A percentile compares a stretch with the other conserved stretches of the same genome.
These are phyloP conservation scores for Poecilia wingei DNA, from an alignment of 2,797 vertebrate genomes.

Conservation along the genomic window DNA sequence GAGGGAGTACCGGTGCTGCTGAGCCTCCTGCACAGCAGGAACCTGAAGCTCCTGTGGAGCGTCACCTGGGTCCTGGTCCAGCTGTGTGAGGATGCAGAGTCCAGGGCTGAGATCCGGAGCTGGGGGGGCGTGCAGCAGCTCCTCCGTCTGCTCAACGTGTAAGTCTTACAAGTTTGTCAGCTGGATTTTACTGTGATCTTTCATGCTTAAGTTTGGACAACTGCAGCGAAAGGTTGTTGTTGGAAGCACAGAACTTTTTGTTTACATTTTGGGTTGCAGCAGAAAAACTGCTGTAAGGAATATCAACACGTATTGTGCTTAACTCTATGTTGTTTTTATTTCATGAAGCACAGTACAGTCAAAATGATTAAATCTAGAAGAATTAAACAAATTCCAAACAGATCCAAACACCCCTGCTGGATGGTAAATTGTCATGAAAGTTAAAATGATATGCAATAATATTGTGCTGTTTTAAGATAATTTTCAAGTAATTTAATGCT, in stretches of 20 bases:
- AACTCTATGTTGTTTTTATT: not conserved
- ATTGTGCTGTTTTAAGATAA: too few species aligned
- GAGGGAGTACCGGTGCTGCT: constrained; percentile 89
- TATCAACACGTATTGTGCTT: not conserved
- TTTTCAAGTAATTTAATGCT: too few species aligned
- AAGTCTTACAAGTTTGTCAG: not conserved
- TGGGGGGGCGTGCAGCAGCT: constrained; percentile 93
- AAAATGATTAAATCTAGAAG: not conserved
- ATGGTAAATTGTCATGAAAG: too few species aligned
- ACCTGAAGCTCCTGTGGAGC: constrained; percentile 90
- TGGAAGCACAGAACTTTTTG: not conserved
- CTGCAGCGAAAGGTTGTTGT: not conserved
- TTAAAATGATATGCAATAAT: too few species aligned
- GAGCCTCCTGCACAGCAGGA: constrained; percentile 87
- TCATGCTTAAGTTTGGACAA: not conserved
- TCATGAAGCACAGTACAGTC: not conserved
- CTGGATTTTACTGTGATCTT: not conserved
- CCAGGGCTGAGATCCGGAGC: constrained; percentile 85
- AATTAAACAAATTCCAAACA: too few species aligned
- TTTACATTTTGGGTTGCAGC: not conserved
- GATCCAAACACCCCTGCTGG: too few species aligned
- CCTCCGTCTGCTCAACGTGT: constrained; percentile 87
- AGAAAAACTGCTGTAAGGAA: not conserved
- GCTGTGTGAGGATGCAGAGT: constrained; percentile 88
- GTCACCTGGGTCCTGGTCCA: constrained; percentile 91